phyloP scores from a whole-genome alignment of 2,888 invertebrate species.

The Rhimphoctona megacephalus region DNA sequence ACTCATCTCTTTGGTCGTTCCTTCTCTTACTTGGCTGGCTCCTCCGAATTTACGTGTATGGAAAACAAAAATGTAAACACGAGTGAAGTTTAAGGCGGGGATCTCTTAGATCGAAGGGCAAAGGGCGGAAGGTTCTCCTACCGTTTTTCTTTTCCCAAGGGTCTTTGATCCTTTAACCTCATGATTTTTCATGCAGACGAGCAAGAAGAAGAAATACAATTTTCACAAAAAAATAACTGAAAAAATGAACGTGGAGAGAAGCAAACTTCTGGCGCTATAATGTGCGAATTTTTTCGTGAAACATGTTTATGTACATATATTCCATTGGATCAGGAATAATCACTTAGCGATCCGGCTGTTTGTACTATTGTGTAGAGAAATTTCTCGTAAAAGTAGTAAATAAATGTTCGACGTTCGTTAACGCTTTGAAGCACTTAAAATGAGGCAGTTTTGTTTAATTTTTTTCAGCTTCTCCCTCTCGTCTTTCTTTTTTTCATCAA shows the following conservation, averaged over 20 bases:
- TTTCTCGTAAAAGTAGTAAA: not conserved
- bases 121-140: slow-evolving; percentile 17
- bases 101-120: slow-evolving; percentile 15
- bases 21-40: not conserved
- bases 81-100: slow-evolving; percentile 28
- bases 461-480: not conserved
- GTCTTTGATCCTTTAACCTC: slow-evolving; percentile 58
- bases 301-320: not conserved
- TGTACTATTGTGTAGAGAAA: not conserved
- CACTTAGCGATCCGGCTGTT: not conserved
- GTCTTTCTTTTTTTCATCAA: slow-evolving; percentile 27
- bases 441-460: not conserved
- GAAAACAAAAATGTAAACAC: slow-evolving; percentile 59
- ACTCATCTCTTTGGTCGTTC: slow-evolving; percentile 34
- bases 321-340: not conserved
- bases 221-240: not conserved
- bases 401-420: not conserved
- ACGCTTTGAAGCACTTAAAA: not conserved
- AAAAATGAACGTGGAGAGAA: not conserved
- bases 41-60: slow-evolving; percentile 18
- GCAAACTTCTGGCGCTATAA: slow-evolving; percentile 9
- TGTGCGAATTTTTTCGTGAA: slow-evolving; percentile 11
- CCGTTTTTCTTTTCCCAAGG: not conserved
- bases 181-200: slow-evolving; percentile 54
- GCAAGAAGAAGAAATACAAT: slow-evolving; percentile 18